These are phyloP conservation scores for Dermatemys mawii DNA, from an alignment of 2,113 vertebrate species.

Conservation along the genomic window DNA sequence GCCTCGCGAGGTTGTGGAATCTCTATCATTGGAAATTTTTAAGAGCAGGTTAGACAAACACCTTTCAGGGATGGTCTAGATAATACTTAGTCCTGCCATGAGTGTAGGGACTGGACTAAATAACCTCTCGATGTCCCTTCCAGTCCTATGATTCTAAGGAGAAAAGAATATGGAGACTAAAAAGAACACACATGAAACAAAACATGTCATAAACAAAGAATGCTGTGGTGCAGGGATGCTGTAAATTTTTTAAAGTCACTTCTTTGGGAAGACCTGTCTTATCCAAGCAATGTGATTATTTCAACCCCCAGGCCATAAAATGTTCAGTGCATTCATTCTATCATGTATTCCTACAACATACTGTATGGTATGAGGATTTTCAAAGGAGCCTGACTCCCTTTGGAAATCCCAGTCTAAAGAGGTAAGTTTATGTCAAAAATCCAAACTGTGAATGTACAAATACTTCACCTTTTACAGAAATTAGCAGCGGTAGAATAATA, in stretches of 20 bases:
- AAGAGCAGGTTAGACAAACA: too few relatives aligned
- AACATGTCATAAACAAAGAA: rapidly evolving
- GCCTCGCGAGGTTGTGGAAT: too few relatives aligned
- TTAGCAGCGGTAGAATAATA: background rate
- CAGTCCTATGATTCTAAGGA: background rate
- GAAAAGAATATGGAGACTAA: rapidly evolving
- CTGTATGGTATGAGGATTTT: background rate
- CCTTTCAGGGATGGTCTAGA: too few relatives aligned
- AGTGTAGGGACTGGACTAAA: too few relatives aligned
- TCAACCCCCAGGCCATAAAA: background rate
- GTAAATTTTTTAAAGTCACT: rapidly evolving
- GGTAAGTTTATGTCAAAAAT: rapidly evolving
- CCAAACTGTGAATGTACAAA: rapidly evolving
- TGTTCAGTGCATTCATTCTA: background rate
- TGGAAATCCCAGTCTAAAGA: background rate
- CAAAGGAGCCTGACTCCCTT: background rate
- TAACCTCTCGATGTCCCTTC: too few relatives aligned
- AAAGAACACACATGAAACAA: background rate
- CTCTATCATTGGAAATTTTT: too few relatives aligned
- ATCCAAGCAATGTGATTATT: rapidly evolving
- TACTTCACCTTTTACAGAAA: background rate
- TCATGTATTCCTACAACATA: background rate
- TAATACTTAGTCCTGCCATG: too few relatives aligned
- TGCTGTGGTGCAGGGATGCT: background rate
- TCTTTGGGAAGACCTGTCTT: background rate